Conservation (phyloP, 2,797 vertebrate genomes). For the Lateolabrax maculatus region DNA sequence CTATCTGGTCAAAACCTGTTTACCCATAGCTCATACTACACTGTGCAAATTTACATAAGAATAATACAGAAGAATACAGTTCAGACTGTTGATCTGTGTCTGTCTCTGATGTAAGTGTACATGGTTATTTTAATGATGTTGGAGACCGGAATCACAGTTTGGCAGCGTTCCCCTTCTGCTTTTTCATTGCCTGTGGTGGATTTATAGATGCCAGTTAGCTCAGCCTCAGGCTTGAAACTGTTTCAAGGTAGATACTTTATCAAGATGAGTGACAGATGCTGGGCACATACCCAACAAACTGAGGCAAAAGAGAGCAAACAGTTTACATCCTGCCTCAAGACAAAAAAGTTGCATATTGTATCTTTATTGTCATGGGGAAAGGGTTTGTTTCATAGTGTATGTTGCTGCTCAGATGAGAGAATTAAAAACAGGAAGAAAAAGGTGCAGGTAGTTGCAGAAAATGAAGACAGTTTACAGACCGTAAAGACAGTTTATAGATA, state of each 20-base stretch:
- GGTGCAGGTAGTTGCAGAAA: no score
- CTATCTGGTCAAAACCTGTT: neutral
- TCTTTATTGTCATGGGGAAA: neutral
- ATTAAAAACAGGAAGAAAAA: neutral
- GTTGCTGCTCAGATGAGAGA: neutral
- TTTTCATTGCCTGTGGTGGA: neutral
- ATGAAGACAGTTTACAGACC: no score
- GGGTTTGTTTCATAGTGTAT: neutral
- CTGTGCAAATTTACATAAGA: neutral
- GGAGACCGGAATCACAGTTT: neutral
- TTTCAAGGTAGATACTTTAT: neutral
- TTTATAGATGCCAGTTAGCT: slow-evolving; percentile 10
- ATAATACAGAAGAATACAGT: neutral
- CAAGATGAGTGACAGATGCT: slow-evolving; percentile 2
- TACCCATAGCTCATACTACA: neutral
- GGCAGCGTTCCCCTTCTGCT: neutral
- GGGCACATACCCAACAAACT: neutral
- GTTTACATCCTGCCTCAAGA: neutral
- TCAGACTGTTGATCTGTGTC: neutral
- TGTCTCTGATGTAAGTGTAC: neutral
- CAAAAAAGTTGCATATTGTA: neutral
- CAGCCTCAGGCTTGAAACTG: neutral
- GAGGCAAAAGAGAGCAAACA: neutral
- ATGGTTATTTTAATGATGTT: neutral
- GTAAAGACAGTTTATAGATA: neutral